These are phyloP conservation scores for Antheraea yamamai DNA, from an alignment of 2,888 invertebrate genomes.

Conservation along the genomic window DNA sequence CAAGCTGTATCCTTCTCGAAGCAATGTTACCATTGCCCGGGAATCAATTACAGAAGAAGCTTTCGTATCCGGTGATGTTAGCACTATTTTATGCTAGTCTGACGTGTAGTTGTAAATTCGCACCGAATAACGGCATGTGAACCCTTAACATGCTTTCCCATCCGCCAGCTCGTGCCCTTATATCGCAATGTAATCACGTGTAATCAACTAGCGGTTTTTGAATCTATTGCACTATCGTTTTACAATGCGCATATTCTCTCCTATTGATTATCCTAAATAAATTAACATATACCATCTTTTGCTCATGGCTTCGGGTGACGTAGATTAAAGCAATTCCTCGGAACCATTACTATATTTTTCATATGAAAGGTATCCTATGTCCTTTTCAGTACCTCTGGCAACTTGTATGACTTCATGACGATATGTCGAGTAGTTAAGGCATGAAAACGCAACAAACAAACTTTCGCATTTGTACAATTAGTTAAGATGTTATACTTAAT, in stretches of 20 bases:
- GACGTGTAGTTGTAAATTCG: constrained; percentile 71
- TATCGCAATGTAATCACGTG: constrained; percentile 56
- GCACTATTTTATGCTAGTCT: constrained; percentile 50
- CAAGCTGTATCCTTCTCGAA: constrained; percentile 32
- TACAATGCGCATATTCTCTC: constrained; percentile 12
- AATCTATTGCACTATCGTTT: constrained; percentile 35
- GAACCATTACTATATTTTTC: too few species aligned
- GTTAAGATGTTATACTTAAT: too few species aligned
- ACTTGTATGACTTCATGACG: too few species aligned
- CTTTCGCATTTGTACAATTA: too few species aligned
- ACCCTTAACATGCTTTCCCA: constrained; percentile 61
- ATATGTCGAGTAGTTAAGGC: too few species aligned
- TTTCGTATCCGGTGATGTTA: constrained; percentile 49
- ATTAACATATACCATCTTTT: neutral
- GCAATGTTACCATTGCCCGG: constrained; percentile 69
- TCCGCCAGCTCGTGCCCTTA: constrained; percentile 64
- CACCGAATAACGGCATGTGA: constrained; percentile 67
- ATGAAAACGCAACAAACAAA: too few species aligned
- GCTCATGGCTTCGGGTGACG: too few species aligned
- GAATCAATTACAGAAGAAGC: constrained; percentile 63
- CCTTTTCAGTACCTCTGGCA: too few species aligned
- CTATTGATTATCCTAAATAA: neutral
- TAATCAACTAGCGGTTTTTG: constrained; percentile 37
- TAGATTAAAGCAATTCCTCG: too few species aligned
- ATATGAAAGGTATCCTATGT: too few species aligned